These are phyloP conservation scores for Knipowitschia caucasica DNA, from an alignment of 2,797 vertebrate species.

Conservation along the genomic window DNA sequence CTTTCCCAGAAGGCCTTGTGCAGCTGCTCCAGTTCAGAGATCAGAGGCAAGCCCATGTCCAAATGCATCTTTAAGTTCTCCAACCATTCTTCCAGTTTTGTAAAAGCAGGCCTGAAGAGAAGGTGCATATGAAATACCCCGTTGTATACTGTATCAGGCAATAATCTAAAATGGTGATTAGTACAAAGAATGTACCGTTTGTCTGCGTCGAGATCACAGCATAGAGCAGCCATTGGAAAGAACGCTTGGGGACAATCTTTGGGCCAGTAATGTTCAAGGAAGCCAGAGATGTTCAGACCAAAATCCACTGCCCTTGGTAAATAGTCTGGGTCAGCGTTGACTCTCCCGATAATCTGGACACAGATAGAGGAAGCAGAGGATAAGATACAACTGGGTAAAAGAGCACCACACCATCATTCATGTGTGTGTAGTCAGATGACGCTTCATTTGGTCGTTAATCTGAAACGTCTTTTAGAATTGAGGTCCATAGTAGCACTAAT, in stretches of 20 bases:
- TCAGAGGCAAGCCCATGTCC: slow-evolving; percentile 84
- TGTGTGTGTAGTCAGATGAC: too few relatives aligned
- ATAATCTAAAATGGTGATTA: background rate
- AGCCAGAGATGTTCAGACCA: slow-evolving; percentile 89
- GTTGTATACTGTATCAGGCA: background rate
- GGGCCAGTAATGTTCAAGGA: slow-evolving; percentile 92
- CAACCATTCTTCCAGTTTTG: slow-evolving; percentile 91
- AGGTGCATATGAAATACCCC: too few relatives aligned
- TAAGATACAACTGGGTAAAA: slow-evolving; percentile 9
- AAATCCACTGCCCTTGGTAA: slow-evolving; percentile 91
- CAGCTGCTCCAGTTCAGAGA: slow-evolving; percentile 87
- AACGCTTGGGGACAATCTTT: slow-evolving; percentile 83
- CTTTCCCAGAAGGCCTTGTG: slow-evolving; percentile 84
- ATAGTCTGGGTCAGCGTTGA: slow-evolving; percentile 96
- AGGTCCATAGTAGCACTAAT: too few relatives aligned
- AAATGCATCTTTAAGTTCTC: slow-evolving; percentile 92
- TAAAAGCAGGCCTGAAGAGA: slow-evolving; percentile 81
- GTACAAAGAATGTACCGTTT: slow-evolving; percentile 77
- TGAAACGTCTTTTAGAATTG: too few relatives aligned
- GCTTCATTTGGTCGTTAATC: too few relatives aligned
- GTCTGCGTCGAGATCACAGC: slow-evolving; percentile 94
- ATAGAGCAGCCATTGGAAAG: slow-evolving; percentile 90
- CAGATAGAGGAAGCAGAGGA: slow-evolving; percentile 11
- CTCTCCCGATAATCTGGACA: slow-evolving; percentile 89
- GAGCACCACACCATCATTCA: background rate